phyloP scores from a whole-genome alignment of 2,113 vertebrate species.

The Agapornis roseicollis region DNA sequence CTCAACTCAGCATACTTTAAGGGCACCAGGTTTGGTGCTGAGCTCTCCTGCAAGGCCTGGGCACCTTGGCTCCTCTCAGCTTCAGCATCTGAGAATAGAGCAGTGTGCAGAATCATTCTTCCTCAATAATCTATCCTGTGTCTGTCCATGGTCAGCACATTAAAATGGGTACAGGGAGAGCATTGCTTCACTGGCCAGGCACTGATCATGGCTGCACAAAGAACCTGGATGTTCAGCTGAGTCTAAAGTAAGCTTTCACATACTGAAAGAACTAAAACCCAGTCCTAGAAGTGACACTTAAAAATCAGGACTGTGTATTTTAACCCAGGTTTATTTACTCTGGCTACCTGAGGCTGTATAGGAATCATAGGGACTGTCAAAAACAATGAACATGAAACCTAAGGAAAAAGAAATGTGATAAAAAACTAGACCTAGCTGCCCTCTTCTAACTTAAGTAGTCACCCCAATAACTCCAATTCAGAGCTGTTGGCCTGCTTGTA shows the following conservation, averaged over 20 bases:
- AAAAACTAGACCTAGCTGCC: not conserved
- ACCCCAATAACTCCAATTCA: accelerated
- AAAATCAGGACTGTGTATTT: not conserved
- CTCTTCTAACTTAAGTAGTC: not conserved
- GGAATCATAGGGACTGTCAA: accelerated
- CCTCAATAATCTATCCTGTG: not conserved
- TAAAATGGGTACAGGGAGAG: not conserved
- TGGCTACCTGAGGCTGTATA: not conserved
- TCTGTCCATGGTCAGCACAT: not conserved
- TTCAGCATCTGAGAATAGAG: not conserved
- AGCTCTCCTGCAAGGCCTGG: not conserved
- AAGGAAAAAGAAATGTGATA: not conserved
- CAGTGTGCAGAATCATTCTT: not conserved
- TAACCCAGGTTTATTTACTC: not conserved
- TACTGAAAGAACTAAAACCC: not conserved
- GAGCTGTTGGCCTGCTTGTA: not conserved
- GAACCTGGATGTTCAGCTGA: not conserved
- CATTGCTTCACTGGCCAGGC: accelerated
- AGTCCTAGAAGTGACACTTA: not conserved
- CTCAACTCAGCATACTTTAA: not conserved
- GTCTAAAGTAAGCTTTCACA: not conserved
- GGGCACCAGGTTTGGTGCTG: not conserved
- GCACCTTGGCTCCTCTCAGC: not conserved
- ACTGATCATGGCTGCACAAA: not conserved
- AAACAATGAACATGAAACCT: not conserved